A percentile compares a stretch with the other conserved stretches of the same genome.
Conservation (phyloP, 2,888 invertebrate genomes). For the Pecten maximus region DNA sequence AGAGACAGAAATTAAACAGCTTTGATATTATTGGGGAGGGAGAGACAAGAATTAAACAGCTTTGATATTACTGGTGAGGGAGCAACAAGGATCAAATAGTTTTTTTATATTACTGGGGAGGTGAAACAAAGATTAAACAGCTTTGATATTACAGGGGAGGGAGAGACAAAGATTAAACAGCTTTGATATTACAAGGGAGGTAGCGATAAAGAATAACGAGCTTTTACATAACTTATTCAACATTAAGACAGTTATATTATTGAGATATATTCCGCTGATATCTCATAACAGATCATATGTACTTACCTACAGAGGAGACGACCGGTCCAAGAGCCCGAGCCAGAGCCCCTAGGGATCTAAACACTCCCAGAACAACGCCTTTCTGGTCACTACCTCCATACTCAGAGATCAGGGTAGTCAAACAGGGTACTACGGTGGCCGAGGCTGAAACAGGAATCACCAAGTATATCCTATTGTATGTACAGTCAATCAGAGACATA, state of each 20-base stretch:
- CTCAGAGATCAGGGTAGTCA: constrained; percentile 95
- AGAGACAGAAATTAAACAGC: background rate
- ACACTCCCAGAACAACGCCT: constrained; percentile 95
- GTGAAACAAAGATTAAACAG: background rate
- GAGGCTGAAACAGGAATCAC: constrained; percentile 82
- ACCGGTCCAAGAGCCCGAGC: constrained; percentile 96
- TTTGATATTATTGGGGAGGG: background rate
- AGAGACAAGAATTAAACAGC: background rate
- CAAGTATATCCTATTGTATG: no score
- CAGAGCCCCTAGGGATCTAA: constrained; percentile 95
- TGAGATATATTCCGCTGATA: no score
- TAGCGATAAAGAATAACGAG: no score
- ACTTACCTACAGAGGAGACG: constrained; percentile 90
- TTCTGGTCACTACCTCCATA: constrained; percentile 91
- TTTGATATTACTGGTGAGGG: background rate
- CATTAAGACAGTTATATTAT: background rate
- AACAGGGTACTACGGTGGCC: constrained; percentile 94
- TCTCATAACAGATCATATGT: no score
- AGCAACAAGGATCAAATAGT: background rate
- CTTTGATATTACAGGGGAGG: background rate
- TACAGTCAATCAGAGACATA: no score
- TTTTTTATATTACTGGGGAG: background rate
- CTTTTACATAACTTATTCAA: no score
- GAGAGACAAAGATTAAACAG: background rate
- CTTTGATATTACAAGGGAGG: background rate